Evolutionary conservation across 2,113 vertebrate species (phyloP), one percentile per base, ranked within the genome.

Genomic region (Embiotoca jacksoni): DNA sequence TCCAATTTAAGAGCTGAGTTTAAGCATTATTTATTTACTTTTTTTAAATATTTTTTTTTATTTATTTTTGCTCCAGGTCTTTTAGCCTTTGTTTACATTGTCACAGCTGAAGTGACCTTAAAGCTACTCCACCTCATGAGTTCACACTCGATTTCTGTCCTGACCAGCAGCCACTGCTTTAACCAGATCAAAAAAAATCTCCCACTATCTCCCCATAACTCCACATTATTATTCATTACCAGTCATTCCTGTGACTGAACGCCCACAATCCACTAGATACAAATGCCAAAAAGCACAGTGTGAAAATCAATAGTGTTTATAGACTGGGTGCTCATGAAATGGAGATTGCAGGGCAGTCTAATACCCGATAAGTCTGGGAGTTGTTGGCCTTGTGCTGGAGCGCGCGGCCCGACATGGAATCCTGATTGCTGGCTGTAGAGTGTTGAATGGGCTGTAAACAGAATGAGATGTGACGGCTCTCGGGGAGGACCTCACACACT

Each of bases 271-370:
- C 72, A 76, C 72, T 81, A 79, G 88, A 80, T 87, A 75, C 82
- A 76, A 81, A 81, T 72, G 81, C 85, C 82, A 81, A 86, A 87
- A 85, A 67, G 69, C 81, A 67, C 66, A 86, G 76, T 83, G 85
- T 88, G 85, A 89, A 93, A 93, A 93, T 93, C 91, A 92, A 93
- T 93, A 90, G 82, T 91, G 90, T 86, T 93, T 93, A 91, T 88
- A 88, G 91, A 92, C 80, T 86, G 59, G 78, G 55, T 83, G 88
- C 85, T 90, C 87, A 86, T 92, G 85, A 93, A 91, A 91, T 86
- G 82, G 90, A 89, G 88, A 90, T 93, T 91, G 80, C 81, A 53
- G 72, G 32, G 71, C 75, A 62, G 63, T 78, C 75, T 89, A 89
- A 90, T 83, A 86, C 80, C 82, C n/a, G 60, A 86, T 90, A 89